Base-by-base conservation (phyloP, 2,113 vertebrate genomes). In the Hucho hucho region DNA sequence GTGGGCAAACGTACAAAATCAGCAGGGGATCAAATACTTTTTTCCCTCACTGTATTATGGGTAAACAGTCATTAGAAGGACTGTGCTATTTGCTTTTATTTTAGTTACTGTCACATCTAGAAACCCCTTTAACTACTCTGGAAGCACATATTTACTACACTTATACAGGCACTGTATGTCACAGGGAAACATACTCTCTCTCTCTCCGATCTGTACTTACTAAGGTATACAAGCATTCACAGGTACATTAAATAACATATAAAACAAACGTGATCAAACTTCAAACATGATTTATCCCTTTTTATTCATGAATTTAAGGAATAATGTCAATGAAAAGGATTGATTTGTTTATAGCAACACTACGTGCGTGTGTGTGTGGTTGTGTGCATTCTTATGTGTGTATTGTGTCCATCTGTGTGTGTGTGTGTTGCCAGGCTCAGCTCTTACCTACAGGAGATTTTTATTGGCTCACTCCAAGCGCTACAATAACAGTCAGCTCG, bases 401-500 rank as follows among this genome's bases (percentile, higher is more conserved):
- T 64, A 74, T 75, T 47, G 69, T 46, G 4, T 28, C 7, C 11
- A 37, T 6, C 18, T 29, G 16, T 69, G 65, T 49, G 1, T 43
- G 73, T 28, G 20, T 65, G 18, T 72, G 69, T 32, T 70, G 61
- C 63, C 28, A 64, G 37, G 66, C 49, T 59, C 77, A 64, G 63
- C 80, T 20, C 1, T 80, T 79, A 82, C 76, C 69, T 74, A 70
- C 64, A 73, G 59, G 70, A 83, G 74, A 75, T 79, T 87, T 11
- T 70, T 24, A 58, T 69, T 88, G 92, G 87, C 90, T 77, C 64
- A 18, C 2, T 69, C 87, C 87, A 88, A 92, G 87, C 64, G 72
- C 66, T 73, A 28, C 43, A 83, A 66, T 73, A 75, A 72, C 28
- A 78, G 7, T 43, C 9, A 43, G 56, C 58, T 80, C 56, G 61